phyloP scores from a whole-genome alignment of 2,797 vertebrate genomes.

The Karalla daura region DNA sequence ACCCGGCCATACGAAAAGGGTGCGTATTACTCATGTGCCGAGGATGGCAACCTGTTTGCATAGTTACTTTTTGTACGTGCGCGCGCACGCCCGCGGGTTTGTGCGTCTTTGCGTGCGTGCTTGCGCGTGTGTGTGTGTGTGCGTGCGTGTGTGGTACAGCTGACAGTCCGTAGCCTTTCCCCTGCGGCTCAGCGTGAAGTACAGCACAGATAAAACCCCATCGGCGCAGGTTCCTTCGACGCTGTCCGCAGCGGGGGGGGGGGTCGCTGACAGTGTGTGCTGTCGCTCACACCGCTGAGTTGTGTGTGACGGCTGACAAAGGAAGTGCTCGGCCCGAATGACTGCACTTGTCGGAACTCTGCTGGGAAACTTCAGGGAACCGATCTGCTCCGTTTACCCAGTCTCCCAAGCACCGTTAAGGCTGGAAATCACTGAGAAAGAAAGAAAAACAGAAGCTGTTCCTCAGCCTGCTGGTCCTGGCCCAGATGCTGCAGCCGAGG shows the following conservation, averaged over 20 bases:
- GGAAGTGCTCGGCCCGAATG: conserved; percentile 50
- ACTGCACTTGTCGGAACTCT: conserved; percentile 21
- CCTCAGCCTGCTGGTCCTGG: too few species aligned
- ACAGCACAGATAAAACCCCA: conserved; percentile 39
- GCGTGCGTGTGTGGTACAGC: background rate
- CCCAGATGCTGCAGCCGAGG: too few species aligned
- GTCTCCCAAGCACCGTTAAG: background rate
- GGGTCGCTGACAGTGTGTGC: background rate
- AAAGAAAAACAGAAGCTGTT: too few species aligned
- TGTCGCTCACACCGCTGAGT: conserved; percentile 40
- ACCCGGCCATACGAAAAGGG: too few species aligned
- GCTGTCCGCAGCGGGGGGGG: background rate
- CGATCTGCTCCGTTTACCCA: conserved; percentile 13
- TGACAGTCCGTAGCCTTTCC: conserved; percentile 57
- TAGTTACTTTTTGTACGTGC: too few species aligned
- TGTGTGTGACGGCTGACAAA: conserved; percentile 44
- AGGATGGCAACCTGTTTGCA: too few species aligned
- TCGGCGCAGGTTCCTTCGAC: conserved; percentile 3
- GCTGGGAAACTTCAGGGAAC: background rate
- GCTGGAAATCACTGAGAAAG: conserved; percentile 24
- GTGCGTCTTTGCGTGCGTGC: background rate
- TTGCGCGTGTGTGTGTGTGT: background rate
- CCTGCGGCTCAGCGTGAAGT: conserved; percentile 28
- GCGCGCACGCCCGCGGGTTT: too few species aligned
- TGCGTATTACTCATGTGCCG: too few species aligned